These are phyloP conservation scores for Linyphia triangularis DNA, from an alignment of 2,888 invertebrate genomes.

Conservation along the genomic window DNA sequence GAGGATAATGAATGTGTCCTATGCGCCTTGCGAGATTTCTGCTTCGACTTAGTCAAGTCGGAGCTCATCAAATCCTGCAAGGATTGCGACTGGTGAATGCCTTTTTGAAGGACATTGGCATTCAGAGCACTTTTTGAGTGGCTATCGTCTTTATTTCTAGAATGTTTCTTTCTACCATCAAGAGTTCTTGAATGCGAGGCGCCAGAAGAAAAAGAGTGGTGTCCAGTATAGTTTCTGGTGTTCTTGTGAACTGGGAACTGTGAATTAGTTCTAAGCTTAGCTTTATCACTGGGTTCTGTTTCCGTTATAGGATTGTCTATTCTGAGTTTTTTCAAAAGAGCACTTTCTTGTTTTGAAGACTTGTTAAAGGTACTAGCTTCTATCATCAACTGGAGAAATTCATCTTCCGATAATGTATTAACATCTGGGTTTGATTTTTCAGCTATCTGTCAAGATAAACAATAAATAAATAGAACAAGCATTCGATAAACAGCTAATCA, in stretches of 20 bases:
- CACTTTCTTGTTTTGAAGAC: slow-evolving; percentile 53
- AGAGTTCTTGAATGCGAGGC: slow-evolving; percentile 39
- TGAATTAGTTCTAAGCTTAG: background rate
- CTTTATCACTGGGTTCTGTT: slow-evolving; percentile 3
- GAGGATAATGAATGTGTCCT: slow-evolving; percentile 65
- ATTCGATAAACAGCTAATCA: background rate
- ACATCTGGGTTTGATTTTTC: slow-evolving; percentile 41
- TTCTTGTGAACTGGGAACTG: slow-evolving; percentile 17
- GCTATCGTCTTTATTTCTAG: slow-evolving; percentile 38
- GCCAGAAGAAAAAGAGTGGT: background rate
- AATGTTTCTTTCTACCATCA: slow-evolving; percentile 34
- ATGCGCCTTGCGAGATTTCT: slow-evolving; percentile 57
- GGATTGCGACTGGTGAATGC: slow-evolving; percentile 49
- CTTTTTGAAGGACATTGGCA: slow-evolving; percentile 31
- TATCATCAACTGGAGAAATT: slow-evolving; percentile 58
- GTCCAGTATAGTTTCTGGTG: background rate
- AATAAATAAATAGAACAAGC: background rate
- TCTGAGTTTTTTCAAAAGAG: slow-evolving; percentile 52
- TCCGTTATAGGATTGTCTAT: slow-evolving; percentile 45
- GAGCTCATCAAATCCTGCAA: slow-evolving; percentile 58
- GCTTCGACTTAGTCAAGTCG: slow-evolving; percentile 6
- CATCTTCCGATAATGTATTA: slow-evolving; percentile 42
- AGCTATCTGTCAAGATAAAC: slow-evolving; percentile 16
- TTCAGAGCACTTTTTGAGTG: slow-evolving; percentile 29
- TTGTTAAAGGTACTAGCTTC: slow-evolving; percentile 68